Conservation (phyloP, 2,888 invertebrate species). For the Chrysotoxum bicinctum region DNA sequence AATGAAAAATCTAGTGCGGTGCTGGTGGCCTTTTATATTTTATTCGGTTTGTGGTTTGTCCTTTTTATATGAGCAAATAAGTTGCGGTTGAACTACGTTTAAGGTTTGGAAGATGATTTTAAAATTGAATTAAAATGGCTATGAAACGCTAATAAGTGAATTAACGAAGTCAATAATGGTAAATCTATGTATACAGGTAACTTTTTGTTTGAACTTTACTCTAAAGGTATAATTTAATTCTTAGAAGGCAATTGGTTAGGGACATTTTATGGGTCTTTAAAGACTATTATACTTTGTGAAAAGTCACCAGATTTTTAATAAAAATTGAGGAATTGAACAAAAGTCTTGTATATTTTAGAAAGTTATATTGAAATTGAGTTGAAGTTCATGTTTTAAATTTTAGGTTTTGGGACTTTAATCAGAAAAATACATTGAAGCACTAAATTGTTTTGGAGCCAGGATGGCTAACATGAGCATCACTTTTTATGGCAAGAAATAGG, state of each 20-base stretch:
- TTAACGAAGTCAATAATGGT: neutral
- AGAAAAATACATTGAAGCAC: too few species aligned
- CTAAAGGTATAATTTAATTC: neutral
- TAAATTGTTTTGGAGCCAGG: too few species aligned
- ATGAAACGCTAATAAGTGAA: neutral
- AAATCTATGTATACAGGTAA: neutral
- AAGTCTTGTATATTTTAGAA: too few species aligned
- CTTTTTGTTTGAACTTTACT: neutral
- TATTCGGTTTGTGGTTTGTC: slow-evolving; percentile 26
- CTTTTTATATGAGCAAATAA: neutral
- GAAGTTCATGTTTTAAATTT: too few species aligned
- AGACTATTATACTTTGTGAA: neutral
- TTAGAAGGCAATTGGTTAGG: neutral
- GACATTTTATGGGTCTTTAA: neutral
- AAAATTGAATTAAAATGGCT: slow-evolving; percentile 10
- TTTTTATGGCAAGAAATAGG: too few species aligned
- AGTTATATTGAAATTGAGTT: too few species aligned
- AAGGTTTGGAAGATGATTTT: slow-evolving; percentile 4
- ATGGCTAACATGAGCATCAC: too few species aligned
- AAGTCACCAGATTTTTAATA: too few species aligned
- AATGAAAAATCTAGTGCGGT: neutral
- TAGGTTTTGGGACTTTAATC: too few species aligned
- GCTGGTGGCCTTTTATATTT: neutral
- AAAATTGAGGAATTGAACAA: neutral
- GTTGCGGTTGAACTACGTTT: neutral